These are phyloP conservation scores for Pterois miles DNA, from an alignment of 2,797 vertebrate genomes.

Conservation along the genomic window DNA sequence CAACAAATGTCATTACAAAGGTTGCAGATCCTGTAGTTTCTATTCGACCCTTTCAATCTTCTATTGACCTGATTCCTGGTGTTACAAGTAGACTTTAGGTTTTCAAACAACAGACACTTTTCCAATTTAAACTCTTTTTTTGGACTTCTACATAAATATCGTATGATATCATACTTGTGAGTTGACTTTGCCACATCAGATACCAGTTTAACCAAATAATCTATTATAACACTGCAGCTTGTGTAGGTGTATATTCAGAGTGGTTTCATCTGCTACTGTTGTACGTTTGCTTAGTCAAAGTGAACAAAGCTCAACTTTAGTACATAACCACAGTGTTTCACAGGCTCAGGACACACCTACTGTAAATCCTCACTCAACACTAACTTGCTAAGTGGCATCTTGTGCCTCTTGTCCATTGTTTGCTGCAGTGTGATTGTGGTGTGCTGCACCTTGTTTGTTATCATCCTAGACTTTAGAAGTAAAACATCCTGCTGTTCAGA, in stretches of 20 bases:
- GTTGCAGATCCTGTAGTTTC: no score
- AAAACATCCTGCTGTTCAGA: neutral
- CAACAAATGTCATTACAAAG: no score
- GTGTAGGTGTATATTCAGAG: neutral
- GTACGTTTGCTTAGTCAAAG: constrained; percentile 37
- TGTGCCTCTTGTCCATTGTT: neutral
- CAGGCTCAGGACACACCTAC: constrained; percentile 23
- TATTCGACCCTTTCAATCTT: no score
- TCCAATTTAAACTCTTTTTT: no score
- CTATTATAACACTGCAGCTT: neutral
- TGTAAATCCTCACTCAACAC: constrained; percentile 14
- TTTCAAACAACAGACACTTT: no score
- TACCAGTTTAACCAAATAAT: neutral
- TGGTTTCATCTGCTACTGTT: constrained; percentile 9
- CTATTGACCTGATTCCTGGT: no score
- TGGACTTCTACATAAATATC: no score
- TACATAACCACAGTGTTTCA: constrained; percentile 27
- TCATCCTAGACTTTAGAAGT: neutral
- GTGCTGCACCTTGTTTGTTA: neutral
- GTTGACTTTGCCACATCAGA: no score
- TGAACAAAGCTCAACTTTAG: constrained; percentile 35
- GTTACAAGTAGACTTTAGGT: neutral
- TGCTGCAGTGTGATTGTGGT: neutral
- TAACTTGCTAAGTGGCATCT: constrained; percentile 16
- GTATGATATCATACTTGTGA: no score